Base-by-base conservation (phyloP, 1,140 invertebrate species). In the Pachypeltis micranthus region DNA sequence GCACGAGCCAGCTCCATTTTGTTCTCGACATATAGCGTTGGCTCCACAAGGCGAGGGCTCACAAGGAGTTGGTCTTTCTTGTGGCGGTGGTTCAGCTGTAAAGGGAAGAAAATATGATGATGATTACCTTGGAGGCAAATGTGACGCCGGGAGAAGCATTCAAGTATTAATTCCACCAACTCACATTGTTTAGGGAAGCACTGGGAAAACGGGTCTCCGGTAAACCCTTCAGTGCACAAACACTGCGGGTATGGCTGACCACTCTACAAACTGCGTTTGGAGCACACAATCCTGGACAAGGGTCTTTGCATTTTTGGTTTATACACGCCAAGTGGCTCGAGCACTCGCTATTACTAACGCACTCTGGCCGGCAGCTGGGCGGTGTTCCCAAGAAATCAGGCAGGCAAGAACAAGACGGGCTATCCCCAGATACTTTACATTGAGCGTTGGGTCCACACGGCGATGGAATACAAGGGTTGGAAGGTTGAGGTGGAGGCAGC, bases 31-130 rank as follows among this genome's bases (percentile, higher is more conserved):
- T 63, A 65, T 31, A n/a, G 59, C 60, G 29, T 90, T 87, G 0
- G 83, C 78, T 4, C 88, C 88, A 70, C 88, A 91, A 1, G 87
- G 87, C 10, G 84, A 83, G 1, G 86, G 86, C 44, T 79, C 74
- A 69, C 89, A 91, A 0, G 85, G 85, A 67, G 85, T 78, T 87
- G 70, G 70, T 58, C 62, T 69, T 26, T 68, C 68, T 4, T 64
- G 61, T 2, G 63, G 64, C 19, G 66, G 34, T 47, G 69, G 67
- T 80, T 21, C 16, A 62, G 55, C 55, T 62, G 44, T 14, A 62
- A 54, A 23, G 21, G 14, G 68, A 62, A 29, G 14, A 56, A 55
- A 58, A 39, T 24, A n/a, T n/a, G n/a, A n/a, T n/a, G n/a, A n/a
- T n/a, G n/a, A n/a, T n/a, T n/a, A n/a, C n/a, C n/a, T n/a, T n/a